Evolutionary conservation across 2,888 invertebrate species (phyloP).

Genomic region (Orgyia antiqua): DNA sequence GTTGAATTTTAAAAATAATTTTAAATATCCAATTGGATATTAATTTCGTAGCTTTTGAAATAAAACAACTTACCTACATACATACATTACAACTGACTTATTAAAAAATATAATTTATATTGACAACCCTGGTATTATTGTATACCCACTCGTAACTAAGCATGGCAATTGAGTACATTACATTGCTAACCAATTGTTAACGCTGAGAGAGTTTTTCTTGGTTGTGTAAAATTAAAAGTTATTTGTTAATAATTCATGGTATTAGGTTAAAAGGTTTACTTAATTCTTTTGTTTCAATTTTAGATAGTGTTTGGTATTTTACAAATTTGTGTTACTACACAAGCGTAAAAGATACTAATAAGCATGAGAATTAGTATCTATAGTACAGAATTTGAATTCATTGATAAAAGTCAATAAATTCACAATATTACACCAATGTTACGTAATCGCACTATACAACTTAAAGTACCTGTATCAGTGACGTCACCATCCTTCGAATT

Average conservation of each 20-base stretch:
- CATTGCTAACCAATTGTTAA: slow-evolving; percentile 2
- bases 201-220: not conserved
- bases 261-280: not conserved
- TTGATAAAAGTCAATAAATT: no score
- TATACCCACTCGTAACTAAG: slow-evolving; percentile 1
- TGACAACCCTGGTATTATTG: not conserved
- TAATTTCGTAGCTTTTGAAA: no score
- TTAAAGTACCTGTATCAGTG: slow-evolving; percentile 48
- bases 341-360: no score
- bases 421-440: slow-evolving; percentile 30
- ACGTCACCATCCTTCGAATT: slow-evolving; percentile 69
- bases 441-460: slow-evolving; percentile 28
- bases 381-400: no score
- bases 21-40: no score
- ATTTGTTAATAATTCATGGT: not conserved
- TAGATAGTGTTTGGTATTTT: not conserved
- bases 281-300: not conserved
- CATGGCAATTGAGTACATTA: slow-evolving; percentile 9
- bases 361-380: no score
- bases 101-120: no score
- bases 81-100: no score
- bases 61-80: no score
- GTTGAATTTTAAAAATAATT: no score
- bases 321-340: not conserved
- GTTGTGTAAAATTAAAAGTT: not conserved